Evolutionary conservation across 1,140 invertebrate genomes (phyloP).

Genomic region (Penaeus vannamei): DNA sequence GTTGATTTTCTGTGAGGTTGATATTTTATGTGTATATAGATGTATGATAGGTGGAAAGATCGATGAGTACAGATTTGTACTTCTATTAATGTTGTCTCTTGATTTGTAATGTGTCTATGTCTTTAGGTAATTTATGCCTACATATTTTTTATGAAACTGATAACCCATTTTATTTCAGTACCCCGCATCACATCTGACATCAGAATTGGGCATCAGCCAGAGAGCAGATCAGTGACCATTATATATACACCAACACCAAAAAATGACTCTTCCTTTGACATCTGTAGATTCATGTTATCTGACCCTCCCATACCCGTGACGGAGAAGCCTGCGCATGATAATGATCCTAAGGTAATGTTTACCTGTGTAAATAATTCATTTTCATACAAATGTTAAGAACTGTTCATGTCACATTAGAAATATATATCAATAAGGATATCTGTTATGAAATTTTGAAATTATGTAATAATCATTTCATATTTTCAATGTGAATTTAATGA

Average conservation of each 20-base stretch:
- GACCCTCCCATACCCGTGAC: slow-evolving; percentile 78
- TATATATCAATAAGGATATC: too few species aligned
- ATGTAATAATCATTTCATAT: too few species aligned
- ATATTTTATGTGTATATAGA: neutral
- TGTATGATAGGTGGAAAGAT: too few species aligned
- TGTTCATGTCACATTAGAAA: too few species aligned
- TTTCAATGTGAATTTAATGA: too few species aligned
- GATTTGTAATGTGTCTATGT: too few species aligned
- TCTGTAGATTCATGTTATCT: slow-evolving; percentile 82
- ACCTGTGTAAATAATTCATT: neutral
- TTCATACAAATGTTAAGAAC: neutral
- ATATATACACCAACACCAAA: slow-evolving; percentile 88
- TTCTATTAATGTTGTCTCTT: too few species aligned
- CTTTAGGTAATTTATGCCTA: too few species aligned
- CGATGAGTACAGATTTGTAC: too few species aligned
- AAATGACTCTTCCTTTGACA: slow-evolving; percentile 83
- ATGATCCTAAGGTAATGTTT: slow-evolving; percentile 77
- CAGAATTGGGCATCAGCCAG: slow-evolving; percentile 84
- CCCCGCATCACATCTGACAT: slow-evolving; percentile 93
- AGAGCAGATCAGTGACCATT: slow-evolving; percentile 82
- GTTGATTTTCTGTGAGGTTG: neutral
- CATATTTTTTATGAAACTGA: too few species aligned
- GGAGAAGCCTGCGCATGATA: slow-evolving; percentile 83
- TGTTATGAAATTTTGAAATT: too few species aligned
- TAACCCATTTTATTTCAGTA: slow-evolving; percentile 75